Evolutionary conservation across 2,113 vertebrate genomes (phyloP), one percentile per base, ranked within the genome.

Genomic region (Notarius lentiginosus): DNA sequence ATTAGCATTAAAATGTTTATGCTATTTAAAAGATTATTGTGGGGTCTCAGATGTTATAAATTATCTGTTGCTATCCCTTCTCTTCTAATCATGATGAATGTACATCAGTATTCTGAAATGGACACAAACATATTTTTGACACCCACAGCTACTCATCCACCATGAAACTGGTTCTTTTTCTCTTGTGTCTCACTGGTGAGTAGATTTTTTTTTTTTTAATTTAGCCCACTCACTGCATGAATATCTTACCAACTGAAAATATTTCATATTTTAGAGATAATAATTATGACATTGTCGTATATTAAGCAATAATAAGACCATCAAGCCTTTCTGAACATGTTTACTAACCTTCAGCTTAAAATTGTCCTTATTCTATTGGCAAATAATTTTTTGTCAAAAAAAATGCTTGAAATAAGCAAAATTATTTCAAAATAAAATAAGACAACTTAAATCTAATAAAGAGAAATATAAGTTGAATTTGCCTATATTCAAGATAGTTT

Each of bases 111-210:
- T 22, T 24, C 10, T 51, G 49, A 76, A 51, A 49, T 75, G 34
- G 18, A 75, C 17, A 20, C 34, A 75, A 22, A 75, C 7, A 4
- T 51, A 53, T 7, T 47, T 49, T 53, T n/a, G 0, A 2, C 9
- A 0, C 47, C n/a, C 27, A 79, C 77, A 79, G 77, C 14, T 30
- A 58, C 55, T 58, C 30, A 7, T 56, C n/a, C 53, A 79, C 20
- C 77, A 79, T 79, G 77, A 79, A 79, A 53, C n/a, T 58, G 34
- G 17, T 20, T 58, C 51, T 79, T 79, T 30, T 79, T 17, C n/a
- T 79, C 15, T 20, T 79, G n/a, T 79, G 14, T 79, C 77, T 79
- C 27, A 79, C n/a, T 1, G 77, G 77, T 58, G 8, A 34, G 77
- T 79, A 7, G 22, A n/a, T 77, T 77, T 24, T 47, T 1, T 73